phyloP scores from a whole-genome alignment of 1,140 invertebrate genomes.

The Bilobella aurantiaca region DNA sequence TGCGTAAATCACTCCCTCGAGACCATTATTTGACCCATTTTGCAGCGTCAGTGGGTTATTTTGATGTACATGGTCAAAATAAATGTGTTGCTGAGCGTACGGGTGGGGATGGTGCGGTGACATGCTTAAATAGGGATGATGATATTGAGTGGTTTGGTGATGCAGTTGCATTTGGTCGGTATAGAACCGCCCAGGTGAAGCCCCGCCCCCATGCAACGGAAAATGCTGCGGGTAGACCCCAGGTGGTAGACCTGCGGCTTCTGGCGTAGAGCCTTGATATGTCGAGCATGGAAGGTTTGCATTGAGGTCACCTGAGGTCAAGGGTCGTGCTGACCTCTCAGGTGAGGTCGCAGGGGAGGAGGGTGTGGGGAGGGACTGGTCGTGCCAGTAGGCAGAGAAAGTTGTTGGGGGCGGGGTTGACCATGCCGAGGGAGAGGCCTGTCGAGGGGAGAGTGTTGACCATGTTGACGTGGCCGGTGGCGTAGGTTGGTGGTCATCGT shows the following conservation, averaged over 20 bases:
- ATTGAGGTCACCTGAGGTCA: too few species aligned
- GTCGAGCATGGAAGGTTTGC: too few species aligned
- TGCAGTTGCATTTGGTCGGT: conserved; percentile 6
- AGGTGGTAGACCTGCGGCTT: too few species aligned
- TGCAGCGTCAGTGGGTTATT: too few species aligned
- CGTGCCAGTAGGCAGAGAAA: conserved; percentile 20
- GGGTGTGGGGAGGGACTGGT: conserved; percentile 3
- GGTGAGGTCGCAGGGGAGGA: conserved; percentile 13
- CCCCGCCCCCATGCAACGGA: background rate
- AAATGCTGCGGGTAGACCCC: background rate
- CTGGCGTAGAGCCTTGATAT: too few species aligned
- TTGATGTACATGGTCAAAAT: conserved; percentile 6
- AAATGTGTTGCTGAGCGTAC: background rate
- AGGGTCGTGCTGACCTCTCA: too few species aligned
- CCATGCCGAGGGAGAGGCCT: conserved; percentile 16
- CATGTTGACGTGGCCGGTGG: conserved; percentile 12
- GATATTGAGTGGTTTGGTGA: conserved; percentile 6
- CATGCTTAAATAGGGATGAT: conserved; percentile 4
- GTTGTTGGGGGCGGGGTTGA: conserved; percentile 17
- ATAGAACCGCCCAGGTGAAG: background rate
- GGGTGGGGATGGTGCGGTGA: conserved; percentile 16
- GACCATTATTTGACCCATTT: too few species aligned
- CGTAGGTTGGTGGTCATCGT: background rate
- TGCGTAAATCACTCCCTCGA: too few species aligned
- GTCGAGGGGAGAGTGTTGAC: conserved; percentile 13